phyloP scores from a whole-genome alignment of 2,888 invertebrate genomes.

The Leptopterna dolabrata region DNA sequence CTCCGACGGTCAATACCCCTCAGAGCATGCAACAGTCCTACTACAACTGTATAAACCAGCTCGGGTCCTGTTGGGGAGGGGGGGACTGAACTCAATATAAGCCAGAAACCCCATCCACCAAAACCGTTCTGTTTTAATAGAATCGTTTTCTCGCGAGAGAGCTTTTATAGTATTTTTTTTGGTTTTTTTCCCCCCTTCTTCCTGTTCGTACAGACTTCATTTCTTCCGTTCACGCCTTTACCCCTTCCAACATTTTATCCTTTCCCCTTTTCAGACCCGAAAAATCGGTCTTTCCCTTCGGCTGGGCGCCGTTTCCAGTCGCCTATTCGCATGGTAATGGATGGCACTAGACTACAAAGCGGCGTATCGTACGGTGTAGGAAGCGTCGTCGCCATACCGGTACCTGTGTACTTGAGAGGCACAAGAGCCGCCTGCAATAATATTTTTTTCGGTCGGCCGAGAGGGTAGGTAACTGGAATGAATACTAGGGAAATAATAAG shows the following conservation, averaged over 20 bases:
- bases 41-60: slow-evolving; percentile 16
- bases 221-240: background rate
- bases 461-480: too few species aligned
- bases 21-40: slow-evolving; percentile 43
- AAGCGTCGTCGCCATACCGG: background rate
- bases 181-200: too few species aligned
- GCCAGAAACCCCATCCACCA: background rate
- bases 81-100: slow-evolving; percentile 33
- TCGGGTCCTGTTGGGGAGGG: background rate
- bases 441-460: background rate
- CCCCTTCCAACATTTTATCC: background rate
- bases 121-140: slow-evolving; percentile 31
- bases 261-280: background rate
- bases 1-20: background rate
- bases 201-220: background rate
- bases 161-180: background rate
- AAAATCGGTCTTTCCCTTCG: background rate
- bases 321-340: background rate
- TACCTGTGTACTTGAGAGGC: background rate
- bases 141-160: slow-evolving; percentile 16
- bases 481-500: too few species aligned
- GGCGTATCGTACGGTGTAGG: background rate
- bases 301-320: background rate
- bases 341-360: background rate
- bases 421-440: background rate